Conservation (phyloP, 2,888 invertebrate genomes). For the Alsophila aescularia region DNA sequence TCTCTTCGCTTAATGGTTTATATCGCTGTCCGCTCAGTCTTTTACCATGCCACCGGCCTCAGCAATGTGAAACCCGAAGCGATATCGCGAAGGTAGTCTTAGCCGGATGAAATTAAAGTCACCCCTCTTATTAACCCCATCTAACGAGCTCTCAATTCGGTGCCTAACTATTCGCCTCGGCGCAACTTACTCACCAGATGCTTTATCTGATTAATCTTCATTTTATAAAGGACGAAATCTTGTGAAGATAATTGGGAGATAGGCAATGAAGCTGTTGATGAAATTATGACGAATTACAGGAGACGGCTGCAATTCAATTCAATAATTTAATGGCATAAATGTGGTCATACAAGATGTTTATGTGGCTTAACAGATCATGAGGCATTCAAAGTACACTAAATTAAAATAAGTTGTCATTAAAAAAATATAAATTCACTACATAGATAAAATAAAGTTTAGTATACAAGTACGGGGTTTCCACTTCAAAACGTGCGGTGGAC, state of each 20-base stretch:
- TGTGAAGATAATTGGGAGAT: slow-evolving; percentile 23
- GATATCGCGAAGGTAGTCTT: slow-evolving; percentile 54
- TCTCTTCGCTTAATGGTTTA: background rate
- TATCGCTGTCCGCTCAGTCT: slow-evolving; percentile 1
- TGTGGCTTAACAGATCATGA: no score
- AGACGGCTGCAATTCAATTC: background rate
- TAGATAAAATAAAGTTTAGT: no score
- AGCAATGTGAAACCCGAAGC: slow-evolving; percentile 61
- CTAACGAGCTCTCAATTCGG: slow-evolving; percentile 54
- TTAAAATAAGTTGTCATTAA: no score
- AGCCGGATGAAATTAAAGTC: slow-evolving; percentile 69
- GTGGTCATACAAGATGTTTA: no score
- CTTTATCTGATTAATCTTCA: slow-evolving; percentile 35
- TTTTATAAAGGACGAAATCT: slow-evolving; percentile 27
- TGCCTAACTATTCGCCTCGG: slow-evolving; percentile 53
- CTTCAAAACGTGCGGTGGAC: no score
- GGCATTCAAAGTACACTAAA: no score
- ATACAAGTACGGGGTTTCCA: no score
- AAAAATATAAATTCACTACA: no score
- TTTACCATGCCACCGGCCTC: slow-evolving; percentile 7
- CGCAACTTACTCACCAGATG: slow-evolving; percentile 42
- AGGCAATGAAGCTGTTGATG: slow-evolving; percentile 16
- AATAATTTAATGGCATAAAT: no score
- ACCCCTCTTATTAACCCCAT: slow-evolving; percentile 74
- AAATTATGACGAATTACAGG: background rate